Conservation (phyloP, 2,113 vertebrate genomes). For the Amazona guildingii region DNA sequence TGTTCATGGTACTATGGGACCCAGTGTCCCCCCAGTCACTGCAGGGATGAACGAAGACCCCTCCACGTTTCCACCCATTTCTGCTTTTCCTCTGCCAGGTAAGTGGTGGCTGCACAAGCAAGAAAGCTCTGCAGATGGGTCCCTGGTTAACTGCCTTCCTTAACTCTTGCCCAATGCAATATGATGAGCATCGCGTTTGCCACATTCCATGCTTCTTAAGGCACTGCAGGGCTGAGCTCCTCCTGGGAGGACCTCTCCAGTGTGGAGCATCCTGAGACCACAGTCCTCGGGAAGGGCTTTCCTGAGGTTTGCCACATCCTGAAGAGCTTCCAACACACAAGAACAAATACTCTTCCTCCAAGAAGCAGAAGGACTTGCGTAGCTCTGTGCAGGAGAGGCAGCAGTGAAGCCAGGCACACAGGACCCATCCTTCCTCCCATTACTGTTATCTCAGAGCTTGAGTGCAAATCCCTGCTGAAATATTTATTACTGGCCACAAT, state of each 20-base stretch:
- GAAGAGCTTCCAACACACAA: background rate
- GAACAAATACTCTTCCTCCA: background rate
- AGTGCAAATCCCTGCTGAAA: background rate
- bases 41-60: background rate
- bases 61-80: background rate
- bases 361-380: background rate
- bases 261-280: background rate
- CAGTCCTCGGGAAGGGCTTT: background rate
- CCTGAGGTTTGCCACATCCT: background rate
- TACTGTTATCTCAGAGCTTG: background rate
- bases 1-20: background rate
- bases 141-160: background rate
- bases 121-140: background rate
- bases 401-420: background rate
- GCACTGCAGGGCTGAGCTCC: background rate
- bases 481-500: background rate
- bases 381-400: background rate
- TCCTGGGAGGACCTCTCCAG: background rate
- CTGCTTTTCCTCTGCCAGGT: background rate
- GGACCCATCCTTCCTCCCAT: background rate
- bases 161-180: background rate
- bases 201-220: background rate
- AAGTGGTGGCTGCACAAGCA: background rate
- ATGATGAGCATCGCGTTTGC: accelerated
- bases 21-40: background rate